phyloP scores from a whole-genome alignment of 2,113 vertebrate species.

The Brachionichthys hirsutus region DNA sequence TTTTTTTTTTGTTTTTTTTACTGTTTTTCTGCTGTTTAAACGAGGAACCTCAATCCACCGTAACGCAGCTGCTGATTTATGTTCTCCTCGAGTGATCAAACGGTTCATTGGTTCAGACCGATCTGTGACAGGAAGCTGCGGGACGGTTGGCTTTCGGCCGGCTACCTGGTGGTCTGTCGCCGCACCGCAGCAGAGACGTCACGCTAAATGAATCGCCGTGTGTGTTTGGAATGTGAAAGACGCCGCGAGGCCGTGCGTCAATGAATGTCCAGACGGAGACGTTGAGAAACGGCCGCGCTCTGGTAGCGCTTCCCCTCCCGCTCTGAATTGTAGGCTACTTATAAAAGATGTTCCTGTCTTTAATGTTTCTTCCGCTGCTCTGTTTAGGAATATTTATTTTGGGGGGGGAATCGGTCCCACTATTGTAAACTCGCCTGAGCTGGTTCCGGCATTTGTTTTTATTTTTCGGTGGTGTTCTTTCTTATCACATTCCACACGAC shows the following conservation, averaged over 20 bases:
- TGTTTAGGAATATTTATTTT: background rate
- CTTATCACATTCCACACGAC: slow-evolving; percentile 38
- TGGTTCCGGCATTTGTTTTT: slow-evolving; percentile 64
- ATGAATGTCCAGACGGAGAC: slow-evolving; percentile 26
- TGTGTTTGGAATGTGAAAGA: slow-evolving; percentile 51
- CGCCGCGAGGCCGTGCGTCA: slow-evolving; percentile 20
- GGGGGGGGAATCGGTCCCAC: background rate
- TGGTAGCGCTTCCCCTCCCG: slow-evolving; percentile 9
- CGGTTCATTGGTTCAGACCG: background rate
- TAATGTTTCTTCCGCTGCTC: background rate
- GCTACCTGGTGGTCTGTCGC: background rate
- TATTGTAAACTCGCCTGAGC: slow-evolving; percentile 32
- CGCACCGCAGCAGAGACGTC: too few relatives aligned
- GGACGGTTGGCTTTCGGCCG: background rate
- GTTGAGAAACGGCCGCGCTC: slow-evolving; percentile 1
- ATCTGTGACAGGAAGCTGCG: slow-evolving; percentile 10
- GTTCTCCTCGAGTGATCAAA: too few relatives aligned
- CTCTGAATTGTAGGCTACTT: background rate
- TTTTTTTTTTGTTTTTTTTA: too few relatives aligned
- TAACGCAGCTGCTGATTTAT: too few relatives aligned
- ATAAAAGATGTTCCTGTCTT: background rate
- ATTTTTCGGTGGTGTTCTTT: slow-evolving; percentile 40
- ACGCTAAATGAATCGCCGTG: too few relatives aligned
- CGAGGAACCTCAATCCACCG: too few relatives aligned
- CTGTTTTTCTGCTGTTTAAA: too few relatives aligned